A percentile compares a stretch with the other conserved stretches of the same genome.
These are phyloP conservation scores for Hetaerina titia DNA, from an alignment of 2,888 invertebrate genomes.

Conservation along the genomic window DNA sequence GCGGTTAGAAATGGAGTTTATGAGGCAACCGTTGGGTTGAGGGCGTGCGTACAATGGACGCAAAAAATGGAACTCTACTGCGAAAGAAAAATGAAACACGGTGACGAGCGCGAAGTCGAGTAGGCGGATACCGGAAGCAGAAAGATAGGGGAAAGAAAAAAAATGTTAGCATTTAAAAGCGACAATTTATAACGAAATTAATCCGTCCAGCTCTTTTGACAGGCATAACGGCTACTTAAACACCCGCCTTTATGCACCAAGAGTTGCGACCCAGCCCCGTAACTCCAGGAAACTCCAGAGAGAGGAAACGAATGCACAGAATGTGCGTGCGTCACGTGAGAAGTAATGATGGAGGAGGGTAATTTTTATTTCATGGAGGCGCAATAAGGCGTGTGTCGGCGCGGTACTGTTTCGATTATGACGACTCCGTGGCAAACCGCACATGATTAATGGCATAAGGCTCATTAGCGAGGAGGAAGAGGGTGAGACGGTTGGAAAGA, in stretches of 20 bases:
- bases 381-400: constrained; percentile 30
- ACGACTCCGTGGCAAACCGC: constrained; percentile 50
- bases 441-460: constrained; percentile 56
- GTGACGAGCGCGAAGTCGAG: background rate
- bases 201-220: background rate
- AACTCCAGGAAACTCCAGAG: background rate
- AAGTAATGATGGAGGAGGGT: background rate
- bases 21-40: background rate
- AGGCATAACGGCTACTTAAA: background rate
- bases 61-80: background rate
- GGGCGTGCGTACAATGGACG: background rate
- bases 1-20: too few species aligned
- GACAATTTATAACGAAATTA: background rate
- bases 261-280: background rate
- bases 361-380: background rate
- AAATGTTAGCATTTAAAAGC: background rate
- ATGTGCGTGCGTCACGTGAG: background rate
- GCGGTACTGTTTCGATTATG: constrained; percentile 39
- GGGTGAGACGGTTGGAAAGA: too few species aligned
- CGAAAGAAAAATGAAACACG: background rate
- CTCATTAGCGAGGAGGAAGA: constrained; percentile 13
- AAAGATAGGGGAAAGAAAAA: background rate
- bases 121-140: background rate
- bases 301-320: too few species aligned
- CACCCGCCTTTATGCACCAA: background rate